phyloP scores from a whole-genome alignment of 2,888 invertebrate genomes.

The Suillia variegata region DNA sequence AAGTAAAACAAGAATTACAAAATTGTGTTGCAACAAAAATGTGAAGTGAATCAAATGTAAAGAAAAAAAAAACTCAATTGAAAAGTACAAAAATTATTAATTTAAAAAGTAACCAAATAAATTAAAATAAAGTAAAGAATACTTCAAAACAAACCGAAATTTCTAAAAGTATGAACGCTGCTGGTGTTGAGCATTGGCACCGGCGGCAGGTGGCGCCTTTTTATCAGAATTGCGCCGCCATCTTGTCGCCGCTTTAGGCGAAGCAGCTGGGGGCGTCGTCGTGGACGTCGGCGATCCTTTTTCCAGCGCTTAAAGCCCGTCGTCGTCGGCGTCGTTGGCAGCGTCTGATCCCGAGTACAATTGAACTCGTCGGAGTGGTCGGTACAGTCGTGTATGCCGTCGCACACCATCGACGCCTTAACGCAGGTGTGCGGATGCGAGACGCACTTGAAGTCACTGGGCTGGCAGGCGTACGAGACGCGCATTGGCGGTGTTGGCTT shows the following conservation, averaged over 20 bases:
- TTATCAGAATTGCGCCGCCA: too few species aligned
- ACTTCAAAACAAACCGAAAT: constrained; percentile 57
- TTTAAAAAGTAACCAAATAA: not conserved
- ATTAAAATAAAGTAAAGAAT: constrained; percentile 8
- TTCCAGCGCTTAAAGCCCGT: constrained; percentile 54
- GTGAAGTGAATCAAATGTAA: constrained; percentile 11
- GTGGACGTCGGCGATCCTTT: constrained; percentile 38
- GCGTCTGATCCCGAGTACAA: constrained; percentile 62
- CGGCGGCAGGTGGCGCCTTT: constrained; percentile 5
- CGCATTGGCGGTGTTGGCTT: constrained; percentile 28
- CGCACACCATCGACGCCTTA: constrained; percentile 63
- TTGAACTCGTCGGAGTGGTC: constrained; percentile 70
- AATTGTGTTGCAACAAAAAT: constrained; percentile 14
- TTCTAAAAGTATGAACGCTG: constrained; percentile 19
- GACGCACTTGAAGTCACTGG: constrained; percentile 58
- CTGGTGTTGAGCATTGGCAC: not conserved
- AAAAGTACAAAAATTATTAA: constrained; percentile 21
- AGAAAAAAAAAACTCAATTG: constrained; percentile 16
- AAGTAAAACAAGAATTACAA: constrained; percentile 14
- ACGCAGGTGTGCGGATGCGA: constrained; percentile 60
- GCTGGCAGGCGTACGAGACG: constrained; percentile 46
- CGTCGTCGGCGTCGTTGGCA: too few species aligned
- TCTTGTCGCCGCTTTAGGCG: constrained; percentile 8
- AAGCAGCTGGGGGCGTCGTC: constrained; percentile 18
- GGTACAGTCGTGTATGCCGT: constrained; percentile 65